Base-by-base conservation (phyloP, 1,140 invertebrate genomes). In the Hyphantria cunea region DNA sequence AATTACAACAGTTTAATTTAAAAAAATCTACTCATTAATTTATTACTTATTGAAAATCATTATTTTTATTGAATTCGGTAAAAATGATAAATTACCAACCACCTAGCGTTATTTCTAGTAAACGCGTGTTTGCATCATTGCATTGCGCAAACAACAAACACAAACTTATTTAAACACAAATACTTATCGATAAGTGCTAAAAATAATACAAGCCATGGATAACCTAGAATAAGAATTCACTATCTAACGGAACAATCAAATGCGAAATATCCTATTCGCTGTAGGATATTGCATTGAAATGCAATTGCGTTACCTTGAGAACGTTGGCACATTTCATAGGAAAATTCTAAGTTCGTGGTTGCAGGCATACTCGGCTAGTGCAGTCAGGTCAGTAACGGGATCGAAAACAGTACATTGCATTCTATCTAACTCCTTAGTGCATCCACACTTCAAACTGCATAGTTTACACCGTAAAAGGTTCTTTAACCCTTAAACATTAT, bases 401-500 rank as follows among this genome's bases (percentile, higher is more conserved):
- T 71, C 60, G 59, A 69, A 71, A 62, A 68, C 76, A 66, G 58
- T 59, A 63, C 64, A 80, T 81, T 80, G 70, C 69, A 72, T 64
- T 53, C 68, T 68, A 75, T 44, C 41, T 44, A 13, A 44, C 41
- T n/a, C 13, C 12, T 44, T 3, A 44, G 75, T 82, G 80, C 82
- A 83, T 80, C 80, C 34, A 25, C 17, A 25, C 17, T 25, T 25
- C 5, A 25, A 25, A 25, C 17, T 5, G 5, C 17, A 25, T 61
- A 44, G 41, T 12, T 44, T 44, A 1, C 12, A n/a, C 12, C 41
- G 41, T n/a, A 53, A 70, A 37, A 65, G 78, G 81, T 87, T 86
- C 82, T 67, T 86, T 84, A 78, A 87, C 82, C 84, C 78, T 66
- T 71, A 52, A 62, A 64, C 62, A 47, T 81, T 87, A 87, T 87